Conservation (phyloP, 2,797 vertebrate genomes). For the Scolopax rusticola region DNA sequence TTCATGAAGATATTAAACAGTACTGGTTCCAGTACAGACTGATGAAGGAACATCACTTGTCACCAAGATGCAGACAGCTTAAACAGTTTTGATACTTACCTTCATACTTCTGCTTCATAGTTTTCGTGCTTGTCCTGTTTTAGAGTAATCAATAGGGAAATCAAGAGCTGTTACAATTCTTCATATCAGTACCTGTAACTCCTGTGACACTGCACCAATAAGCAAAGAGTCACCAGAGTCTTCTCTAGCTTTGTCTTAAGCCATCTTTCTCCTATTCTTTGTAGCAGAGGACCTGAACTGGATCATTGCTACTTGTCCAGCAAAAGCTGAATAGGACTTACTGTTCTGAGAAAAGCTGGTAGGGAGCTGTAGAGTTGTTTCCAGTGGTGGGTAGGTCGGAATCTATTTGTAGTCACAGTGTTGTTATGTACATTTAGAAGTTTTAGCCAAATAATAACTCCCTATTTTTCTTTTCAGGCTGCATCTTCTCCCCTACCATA, state of each 20-base stretch:
- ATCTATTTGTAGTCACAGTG: background rate
- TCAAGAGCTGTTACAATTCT: background rate
- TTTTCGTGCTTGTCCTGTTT: background rate
- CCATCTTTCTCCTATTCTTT: background rate
- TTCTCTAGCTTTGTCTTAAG: background rate
- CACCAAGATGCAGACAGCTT: background rate
- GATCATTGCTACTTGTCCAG: background rate
- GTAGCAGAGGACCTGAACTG: background rate
- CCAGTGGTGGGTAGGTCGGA: background rate
- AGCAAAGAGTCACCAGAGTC: background rate
- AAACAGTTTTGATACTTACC: background rate
- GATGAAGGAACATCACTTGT: background rate
- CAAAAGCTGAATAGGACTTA: background rate
- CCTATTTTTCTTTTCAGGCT: background rate
- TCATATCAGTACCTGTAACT: background rate
- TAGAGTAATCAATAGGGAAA: background rate
- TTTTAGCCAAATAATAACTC: background rate
- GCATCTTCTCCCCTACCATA: background rate
- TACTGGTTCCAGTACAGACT: background rate
- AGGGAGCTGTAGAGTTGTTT: background rate
- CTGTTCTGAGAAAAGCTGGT: background rate
- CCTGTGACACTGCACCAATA: background rate
- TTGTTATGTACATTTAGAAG: background rate
- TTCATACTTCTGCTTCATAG: background rate
- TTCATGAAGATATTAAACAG: background rate